Base-by-base conservation (phyloP, 2,888 invertebrate genomes). In the Euzophera pinguis region DNA sequence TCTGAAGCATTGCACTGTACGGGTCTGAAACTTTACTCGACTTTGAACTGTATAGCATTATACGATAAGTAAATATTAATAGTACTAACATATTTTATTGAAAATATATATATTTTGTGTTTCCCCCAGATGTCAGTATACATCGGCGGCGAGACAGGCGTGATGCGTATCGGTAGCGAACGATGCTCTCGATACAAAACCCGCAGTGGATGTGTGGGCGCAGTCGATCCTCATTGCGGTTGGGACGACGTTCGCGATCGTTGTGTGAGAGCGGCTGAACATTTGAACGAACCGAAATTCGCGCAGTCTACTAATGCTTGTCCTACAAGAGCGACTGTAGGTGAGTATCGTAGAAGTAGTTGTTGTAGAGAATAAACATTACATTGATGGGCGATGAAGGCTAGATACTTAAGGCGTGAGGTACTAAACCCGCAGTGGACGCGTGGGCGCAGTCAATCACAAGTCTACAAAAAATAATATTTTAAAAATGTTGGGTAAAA, bases 161-260 rank as follows among this genome's bases (percentile, higher is more conserved):
- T 97, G 3, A 77, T 95, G 37, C 94, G 95, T 34, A 91, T 98
- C 50, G 93, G 95, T 0, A 93, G 95, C 0, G 93, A 95, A 57
- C 94, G 96, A 41, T 98, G 98, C 69, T 86, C 90, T 32, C 92
- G 97, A 1, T 95, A 96, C 78, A 89, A 88, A 7, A 93, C 93
- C 6, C 91, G 92, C 49, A 84, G 92, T 7, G 93, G 94, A 6
- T 98, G 98, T 76, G 75, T 96, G 39, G 94, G 94, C 63, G 94
- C 97, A 0, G 95, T 95, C 84, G 98, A 98, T 84, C 98, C 98
- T 0, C 97, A 98, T 76, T 98, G 98, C 78, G 98, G 97, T 0
- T 98, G 98, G 98, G 94, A 98, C 81, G 94, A 95, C 61, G 90
- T 93, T 4, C 84, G 92, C 10, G 94, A 95, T 62, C 84, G 90